Evolutionary conservation across 2,888 invertebrate genomes (phyloP).

Genomic region (Macrophya annulata): DNA sequence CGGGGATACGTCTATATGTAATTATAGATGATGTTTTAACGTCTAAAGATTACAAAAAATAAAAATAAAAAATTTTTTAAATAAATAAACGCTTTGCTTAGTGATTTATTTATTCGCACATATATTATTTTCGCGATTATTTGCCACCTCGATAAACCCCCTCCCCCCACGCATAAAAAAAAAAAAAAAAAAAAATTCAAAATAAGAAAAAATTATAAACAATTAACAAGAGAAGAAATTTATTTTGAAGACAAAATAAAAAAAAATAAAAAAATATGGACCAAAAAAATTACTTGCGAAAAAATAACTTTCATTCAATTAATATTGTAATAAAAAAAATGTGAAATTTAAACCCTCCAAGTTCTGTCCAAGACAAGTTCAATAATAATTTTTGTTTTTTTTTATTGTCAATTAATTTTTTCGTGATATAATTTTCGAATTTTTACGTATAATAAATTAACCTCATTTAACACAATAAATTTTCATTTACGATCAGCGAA

Average conservation of each 20-base stretch:
- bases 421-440: not conserved
- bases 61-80: too few relatives aligned
- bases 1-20: not conserved
- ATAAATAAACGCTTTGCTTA: conserved; percentile 22
- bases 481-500: too few relatives aligned
- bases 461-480: too few relatives aligned
- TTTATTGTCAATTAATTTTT: not conserved
- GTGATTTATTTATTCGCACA: conserved; percentile 19
- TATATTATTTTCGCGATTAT: not conserved
- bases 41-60: not conserved
- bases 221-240: not conserved
- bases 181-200: not conserved
- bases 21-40: conserved; percentile 11
- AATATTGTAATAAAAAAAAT: not conserved
- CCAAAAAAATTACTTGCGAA: not conserved
- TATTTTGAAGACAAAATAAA: not conserved
- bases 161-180: too few relatives aligned
- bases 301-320: not conserved
- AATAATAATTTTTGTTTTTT: too few relatives aligned
- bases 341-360: not conserved
- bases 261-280: not conserved
- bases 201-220: not conserved
- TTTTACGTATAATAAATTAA: not conserved
- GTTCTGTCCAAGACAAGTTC: not conserved
- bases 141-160: not conserved